Conservation (phyloP, 2,888 invertebrate genomes). For the Drosophila percnosoma region DNA sequence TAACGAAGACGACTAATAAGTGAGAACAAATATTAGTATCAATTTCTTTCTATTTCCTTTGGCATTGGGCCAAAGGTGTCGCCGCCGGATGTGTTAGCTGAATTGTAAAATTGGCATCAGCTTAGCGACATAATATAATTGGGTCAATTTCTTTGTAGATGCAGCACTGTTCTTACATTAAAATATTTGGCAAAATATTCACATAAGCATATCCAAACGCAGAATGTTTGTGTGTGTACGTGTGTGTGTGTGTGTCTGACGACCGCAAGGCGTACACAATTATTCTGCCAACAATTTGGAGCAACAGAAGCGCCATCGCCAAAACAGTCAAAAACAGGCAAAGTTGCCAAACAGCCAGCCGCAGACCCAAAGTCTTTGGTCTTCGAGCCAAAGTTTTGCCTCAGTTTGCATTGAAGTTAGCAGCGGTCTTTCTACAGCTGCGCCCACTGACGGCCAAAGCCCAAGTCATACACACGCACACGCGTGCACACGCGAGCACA, state of each 20-base stretch:
- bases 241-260: constrained; percentile 23
- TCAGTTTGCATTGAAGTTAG: constrained; percentile 64
- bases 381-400: constrained; percentile 52
- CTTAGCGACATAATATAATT: constrained; percentile 66
- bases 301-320: constrained; percentile 44
- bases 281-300: constrained; percentile 72
- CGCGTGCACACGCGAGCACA: constrained; percentile 9
- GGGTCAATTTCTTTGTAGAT: constrained; percentile 62
- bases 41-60: constrained; percentile 30
- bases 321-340: constrained; percentile 40
- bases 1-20: neutral
- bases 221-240: constrained; percentile 1
- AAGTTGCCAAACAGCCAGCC: constrained; percentile 63
- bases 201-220: neutral
- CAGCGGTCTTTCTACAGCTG: constrained; percentile 58
- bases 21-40: neutral
- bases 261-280: constrained; percentile 74
- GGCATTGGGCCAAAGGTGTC: constrained; percentile 68
- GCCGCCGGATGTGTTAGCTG: constrained; percentile 57
- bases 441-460: constrained; percentile 22
- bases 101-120: constrained; percentile 71
- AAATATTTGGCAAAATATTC: constrained; percentile 53
- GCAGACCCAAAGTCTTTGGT: constrained; percentile 53
- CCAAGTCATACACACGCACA: constrained; percentile 17
- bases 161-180: constrained; percentile 36